phyloP scores from a whole-genome alignment of 1,140 invertebrate genomes.

The Ceratosolen fusciceps region DNA sequence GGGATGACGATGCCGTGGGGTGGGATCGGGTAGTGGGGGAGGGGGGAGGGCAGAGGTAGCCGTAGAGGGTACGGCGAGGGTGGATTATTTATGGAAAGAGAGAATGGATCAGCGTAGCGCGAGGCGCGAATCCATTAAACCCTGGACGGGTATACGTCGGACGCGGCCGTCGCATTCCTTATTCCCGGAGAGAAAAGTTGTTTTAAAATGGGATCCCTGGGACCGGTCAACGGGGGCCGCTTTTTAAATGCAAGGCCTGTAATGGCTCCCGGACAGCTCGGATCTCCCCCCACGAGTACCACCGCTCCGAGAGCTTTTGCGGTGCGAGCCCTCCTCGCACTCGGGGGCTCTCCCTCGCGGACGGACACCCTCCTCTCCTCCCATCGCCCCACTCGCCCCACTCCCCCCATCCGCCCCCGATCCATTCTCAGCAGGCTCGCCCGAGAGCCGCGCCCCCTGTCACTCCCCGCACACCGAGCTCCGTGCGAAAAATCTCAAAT shows the following conservation, averaged over 20 bases:
- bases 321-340: conserved; percentile 50
- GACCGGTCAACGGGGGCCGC: not conserved
- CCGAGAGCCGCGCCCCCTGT: no score
- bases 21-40: no score
- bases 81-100: no score
- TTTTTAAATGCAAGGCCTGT: conserved; percentile 63
- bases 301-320: conserved; percentile 42
- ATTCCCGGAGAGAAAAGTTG: not conserved
- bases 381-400: no score
- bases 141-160: not conserved
- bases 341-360: no score
- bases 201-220: not conserved
- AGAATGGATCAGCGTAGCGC: not conserved
- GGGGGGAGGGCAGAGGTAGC: no score
- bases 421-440: no score
- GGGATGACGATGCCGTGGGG: no score
- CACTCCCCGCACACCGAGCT: not conserved
- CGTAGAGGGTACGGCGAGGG: no score
- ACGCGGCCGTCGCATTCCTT: not conserved
- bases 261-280: conserved; percentile 51
- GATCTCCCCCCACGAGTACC: conserved; percentile 33
- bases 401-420: no score
- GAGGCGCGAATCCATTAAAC: not conserved
- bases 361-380: conserved; percentile 36
- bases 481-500: conserved; percentile 39